Percentiles rank a stretch among this genome's conserved stretches.
phyloP scores from a whole-genome alignment of 1,140 invertebrate species.

The Grapholita molesta region DNA sequence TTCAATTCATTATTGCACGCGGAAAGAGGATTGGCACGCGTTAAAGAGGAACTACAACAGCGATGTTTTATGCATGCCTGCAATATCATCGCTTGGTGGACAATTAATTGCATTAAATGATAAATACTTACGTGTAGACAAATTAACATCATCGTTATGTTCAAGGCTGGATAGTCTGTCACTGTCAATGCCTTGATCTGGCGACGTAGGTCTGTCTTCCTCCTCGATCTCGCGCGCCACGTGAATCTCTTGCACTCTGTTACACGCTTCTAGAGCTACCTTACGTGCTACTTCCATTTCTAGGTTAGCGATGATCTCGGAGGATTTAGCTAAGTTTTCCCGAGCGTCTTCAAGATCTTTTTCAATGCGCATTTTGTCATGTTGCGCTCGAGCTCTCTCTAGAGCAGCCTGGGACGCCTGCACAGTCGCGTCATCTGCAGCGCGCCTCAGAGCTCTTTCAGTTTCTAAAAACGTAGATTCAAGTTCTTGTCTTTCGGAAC shows the following conservation, averaged over 20 bases:
- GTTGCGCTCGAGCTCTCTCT: conserved; percentile 66
- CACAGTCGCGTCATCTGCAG: conserved; percentile 70
- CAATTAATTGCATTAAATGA: background rate
- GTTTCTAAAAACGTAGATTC: conserved; percentile 60
- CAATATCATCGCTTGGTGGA: too few species aligned
- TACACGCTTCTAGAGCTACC: conserved; percentile 40
- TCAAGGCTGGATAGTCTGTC: conserved; percentile 79
- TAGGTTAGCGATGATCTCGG: conserved; percentile 53
- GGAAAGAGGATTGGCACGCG: too few species aligned
- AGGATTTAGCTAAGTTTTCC: conserved; percentile 44
- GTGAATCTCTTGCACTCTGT: conserved; percentile 48
- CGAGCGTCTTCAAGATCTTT: conserved; percentile 67
- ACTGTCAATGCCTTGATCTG: conserved; percentile 80
- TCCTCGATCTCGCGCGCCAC: conserved; percentile 44
- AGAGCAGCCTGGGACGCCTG: conserved; percentile 74
- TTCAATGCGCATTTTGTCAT: conserved; percentile 64
- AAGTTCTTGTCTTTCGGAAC: conserved; percentile 56
- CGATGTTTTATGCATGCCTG: too few species aligned
- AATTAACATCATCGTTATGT: conserved; percentile 59
- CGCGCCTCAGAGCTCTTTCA: conserved; percentile 56
- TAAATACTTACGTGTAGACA: conserved; percentile 62
- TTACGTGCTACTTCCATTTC: conserved; percentile 61
- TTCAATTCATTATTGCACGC: too few species aligned
- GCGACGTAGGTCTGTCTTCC: conserved; percentile 72
- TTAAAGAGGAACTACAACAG: too few species aligned